Evolutionary conservation across 2,888 invertebrate genomes (phyloP), one percentile per base, ranked within the genome.

Genomic region (Chrysina gloriosa): DNA sequence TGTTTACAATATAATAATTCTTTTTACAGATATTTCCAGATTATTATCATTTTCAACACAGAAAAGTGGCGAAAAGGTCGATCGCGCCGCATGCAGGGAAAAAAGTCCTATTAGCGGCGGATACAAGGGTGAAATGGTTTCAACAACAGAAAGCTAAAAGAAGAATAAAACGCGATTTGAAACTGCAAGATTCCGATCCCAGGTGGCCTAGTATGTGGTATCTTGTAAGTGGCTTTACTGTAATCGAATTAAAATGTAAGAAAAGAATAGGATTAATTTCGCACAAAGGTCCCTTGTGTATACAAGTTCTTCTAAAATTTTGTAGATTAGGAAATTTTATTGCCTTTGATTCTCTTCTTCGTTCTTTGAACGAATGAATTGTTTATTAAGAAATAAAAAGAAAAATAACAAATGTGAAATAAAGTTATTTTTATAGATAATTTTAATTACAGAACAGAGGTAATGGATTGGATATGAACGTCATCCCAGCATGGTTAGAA

Each of bases 131-230:
- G 70, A 87, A 87, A 72, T 95, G 95, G 92, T 90, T 94, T 54
- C 87, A 90, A 79, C 96, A 96, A 80, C 96, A 96, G 83, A 86
- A 87, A 52, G 89, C 90, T 0, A 91, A 93, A 77, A 89, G 89
- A 65, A 88, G 97, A 73, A 87, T 89, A 75, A 97, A 97, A 84
- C 86, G 96, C 73, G 94, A 95, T 82, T 88, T 90, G 71, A 85
- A 88, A 73, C 82, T 86, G n/a, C 83, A 86, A 78, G 84, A 82
- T 72, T 80, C 81, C 80, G 97, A 97, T 85, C 94, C 94, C 29
- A 92, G 93, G 84, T 98, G 97, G 97, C 89, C 92, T 31, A 90
- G 91, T 76, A 97, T 96, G 96, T 98, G 97, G 97, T 97, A 97
- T 85, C 86, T 98, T 89, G 97, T 97, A 86, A 90, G 95, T 90